phyloP scores from a whole-genome alignment of 2,888 invertebrate species.

The Phyllotreta cruciferae region DNA sequence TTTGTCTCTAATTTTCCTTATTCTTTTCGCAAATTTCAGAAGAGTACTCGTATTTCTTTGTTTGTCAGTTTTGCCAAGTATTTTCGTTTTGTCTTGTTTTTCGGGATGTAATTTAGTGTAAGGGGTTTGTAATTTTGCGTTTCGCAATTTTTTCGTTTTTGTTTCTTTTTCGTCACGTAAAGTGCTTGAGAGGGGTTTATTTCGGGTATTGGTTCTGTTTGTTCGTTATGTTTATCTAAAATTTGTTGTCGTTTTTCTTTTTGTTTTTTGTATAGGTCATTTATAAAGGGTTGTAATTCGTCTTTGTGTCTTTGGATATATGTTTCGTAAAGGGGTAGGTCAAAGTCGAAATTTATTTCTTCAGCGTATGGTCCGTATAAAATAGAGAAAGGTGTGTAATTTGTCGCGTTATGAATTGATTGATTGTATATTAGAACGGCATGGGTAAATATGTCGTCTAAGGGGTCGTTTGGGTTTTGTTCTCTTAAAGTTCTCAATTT shows the following conservation, averaged over 20 bases:
- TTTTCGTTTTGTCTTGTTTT: slow-evolving; percentile 5
- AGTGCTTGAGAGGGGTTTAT: not conserved
- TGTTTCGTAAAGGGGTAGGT: not conserved
- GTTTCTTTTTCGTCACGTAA: slow-evolving; percentile 4
- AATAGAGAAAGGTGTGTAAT: slow-evolving; percentile 1
- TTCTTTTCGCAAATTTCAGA: not conserved
- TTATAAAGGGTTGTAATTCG: slow-evolving; percentile 1
- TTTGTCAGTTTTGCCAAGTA: not conserved
- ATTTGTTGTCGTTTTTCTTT: not conserved
- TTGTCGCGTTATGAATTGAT: not conserved
- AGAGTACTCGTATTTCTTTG: not conserved
- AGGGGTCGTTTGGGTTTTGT: slow-evolving; percentile 9
- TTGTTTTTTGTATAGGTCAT: not conserved
- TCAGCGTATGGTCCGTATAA: slow-evolving; percentile 3
- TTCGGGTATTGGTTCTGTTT: not conserved
- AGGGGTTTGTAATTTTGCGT: slow-evolving; percentile 5
- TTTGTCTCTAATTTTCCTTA: not conserved
- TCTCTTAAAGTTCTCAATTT: slow-evolving; percentile 8
- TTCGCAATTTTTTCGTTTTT: not conserved
- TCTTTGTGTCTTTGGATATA: not conserved
- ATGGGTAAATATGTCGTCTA: too few relatives aligned
- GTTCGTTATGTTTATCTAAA: slow-evolving; percentile 6
- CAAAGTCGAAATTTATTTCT: slow-evolving; percentile 8
- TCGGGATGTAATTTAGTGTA: not conserved
- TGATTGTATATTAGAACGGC: too few relatives aligned